Evolutionary conservation across 2,888 invertebrate genomes (phyloP).

Genomic region (Uropetala carovei): DNA sequence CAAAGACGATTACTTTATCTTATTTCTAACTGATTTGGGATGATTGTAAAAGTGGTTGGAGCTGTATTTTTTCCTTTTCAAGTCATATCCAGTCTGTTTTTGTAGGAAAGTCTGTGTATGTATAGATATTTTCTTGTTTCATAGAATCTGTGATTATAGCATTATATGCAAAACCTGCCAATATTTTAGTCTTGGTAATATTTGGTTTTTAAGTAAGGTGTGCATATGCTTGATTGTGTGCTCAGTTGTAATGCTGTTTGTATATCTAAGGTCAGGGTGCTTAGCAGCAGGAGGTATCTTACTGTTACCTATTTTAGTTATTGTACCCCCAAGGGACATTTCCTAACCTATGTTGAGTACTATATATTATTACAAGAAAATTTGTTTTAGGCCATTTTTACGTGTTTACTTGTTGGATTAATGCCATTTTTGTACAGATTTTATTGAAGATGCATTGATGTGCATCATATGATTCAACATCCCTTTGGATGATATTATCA

Average conservation of each 20-base stretch:
- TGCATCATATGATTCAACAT: background rate
- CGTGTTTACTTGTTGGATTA: conserved; percentile 42
- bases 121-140: conserved; percentile 14
- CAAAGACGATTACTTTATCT: background rate
- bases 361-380: conserved; percentile 42
- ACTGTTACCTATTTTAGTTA: conserved; percentile 60
- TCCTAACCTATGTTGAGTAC: conserved; percentile 55
- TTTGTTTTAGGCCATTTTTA: conserved; percentile 57
- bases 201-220: conserved; percentile 46
- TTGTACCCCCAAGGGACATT: conserved; percentile 40
- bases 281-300: conserved; percentile 54
- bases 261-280: conserved; percentile 39
- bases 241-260: conserved; percentile 53
- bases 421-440: conserved; percentile 33
- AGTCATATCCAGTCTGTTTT: conserved; percentile 17
- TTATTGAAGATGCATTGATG: conserved; percentile 47
- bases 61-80: conserved; percentile 24
- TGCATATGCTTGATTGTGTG: conserved; percentile 49
- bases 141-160: conserved; percentile 53
- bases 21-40: conserved; percentile 25
- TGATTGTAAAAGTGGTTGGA: background rate
- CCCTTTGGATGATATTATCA: conserved; percentile 26
- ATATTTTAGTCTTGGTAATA: conserved; percentile 8
- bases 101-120: background rate
- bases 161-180: conserved; percentile 13